phyloP scores from a whole-genome alignment of 2,888 invertebrate genomes.

The Allygus modestus region DNA sequence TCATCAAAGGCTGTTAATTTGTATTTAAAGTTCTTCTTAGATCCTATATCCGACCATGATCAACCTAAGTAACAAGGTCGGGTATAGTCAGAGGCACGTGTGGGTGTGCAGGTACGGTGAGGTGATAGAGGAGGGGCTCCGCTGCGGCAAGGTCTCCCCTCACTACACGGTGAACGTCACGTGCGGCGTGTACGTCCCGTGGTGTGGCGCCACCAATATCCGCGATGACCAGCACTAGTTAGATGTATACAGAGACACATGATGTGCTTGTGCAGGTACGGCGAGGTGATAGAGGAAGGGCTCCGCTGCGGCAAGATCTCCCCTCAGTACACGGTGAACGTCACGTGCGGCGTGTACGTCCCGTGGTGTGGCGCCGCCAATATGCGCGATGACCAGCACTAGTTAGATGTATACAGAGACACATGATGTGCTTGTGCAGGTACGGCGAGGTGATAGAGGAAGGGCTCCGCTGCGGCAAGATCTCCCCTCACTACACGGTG shows the following conservation, averaged over 20 bases:
- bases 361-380: slow-evolving; percentile 13
- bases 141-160: slow-evolving; percentile 24
- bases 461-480: slow-evolving; percentile 22
- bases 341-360: slow-evolving; percentile 29
- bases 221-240: background rate
- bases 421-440: background rate
- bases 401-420: too few species aligned
- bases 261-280: slow-evolving; percentile 1
- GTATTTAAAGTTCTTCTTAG: too few species aligned
- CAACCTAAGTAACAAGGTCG: too few species aligned
- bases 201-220: slow-evolving; percentile 16
- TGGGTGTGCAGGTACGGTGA: slow-evolving; percentile 4
- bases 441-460: slow-evolving; percentile 27
- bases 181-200: slow-evolving; percentile 36
- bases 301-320: slow-evolving; percentile 21
- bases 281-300: slow-evolving; percentile 22
- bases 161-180: slow-evolving; percentile 6
- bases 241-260: too few species aligned
- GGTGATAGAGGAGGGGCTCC: slow-evolving; percentile 18
- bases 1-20: too few species aligned
- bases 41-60: background rate
- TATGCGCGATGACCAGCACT: slow-evolving; percentile 2
- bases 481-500: slow-evolving; percentile 29
- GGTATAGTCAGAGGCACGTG: too few species aligned
- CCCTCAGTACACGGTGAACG: slow-evolving; percentile 14